Evolutionary conservation across 2,113 vertebrate species (phyloP), one percentile per base, ranked within the genome.

Genomic region (Sterrhoptilus dennistouni): DNA sequence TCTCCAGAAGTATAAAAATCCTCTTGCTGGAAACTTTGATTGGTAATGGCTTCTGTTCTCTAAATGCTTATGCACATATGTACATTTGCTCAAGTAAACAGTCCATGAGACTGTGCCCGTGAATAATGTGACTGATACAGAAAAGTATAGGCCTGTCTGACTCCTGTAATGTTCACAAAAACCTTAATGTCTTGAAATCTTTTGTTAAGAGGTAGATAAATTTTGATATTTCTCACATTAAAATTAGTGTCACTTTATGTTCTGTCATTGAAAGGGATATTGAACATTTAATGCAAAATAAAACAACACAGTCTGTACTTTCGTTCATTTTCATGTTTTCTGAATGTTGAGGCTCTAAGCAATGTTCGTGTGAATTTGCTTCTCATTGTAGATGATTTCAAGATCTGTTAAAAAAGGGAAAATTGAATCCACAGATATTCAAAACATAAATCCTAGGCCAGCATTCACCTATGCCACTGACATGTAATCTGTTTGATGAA

Each of bases 1-100:
- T 70, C 56, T 90, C 47, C 45, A 70, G 60, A 83, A 89, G 36
- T 45, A 93, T 52, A 82, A 92, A 90, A 91, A 81, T 71, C 42
- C 47, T 91, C 35, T 90, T 91, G 50, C 75, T 85, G 66, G 71
- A 77, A 88, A 56, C 38, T 68, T 83, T 86, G 50, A n/a, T 70
- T 80, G 27, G 35, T 70, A 78, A 81, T 87, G 66, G 33, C 71
- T 96, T 93, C 82, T 91, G 33, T 85, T 94, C 74, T 80, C 70
- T 57, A 88, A 93, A 89, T 74, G 65, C 38, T 83, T 89, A 57
- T 1, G 3, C 69, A 71, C 20, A 56, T 77, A 50, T 50, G 47
- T 70, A 63, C 75, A 42, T 88, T 93, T 65, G 28, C 45, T 89
- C 49, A 52, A 91, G 63, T 77, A 91, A 85, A 93, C 50, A 96